Base-by-base conservation (phyloP, 1,140 invertebrate genomes). In the Brachionus koreanus region DNA sequence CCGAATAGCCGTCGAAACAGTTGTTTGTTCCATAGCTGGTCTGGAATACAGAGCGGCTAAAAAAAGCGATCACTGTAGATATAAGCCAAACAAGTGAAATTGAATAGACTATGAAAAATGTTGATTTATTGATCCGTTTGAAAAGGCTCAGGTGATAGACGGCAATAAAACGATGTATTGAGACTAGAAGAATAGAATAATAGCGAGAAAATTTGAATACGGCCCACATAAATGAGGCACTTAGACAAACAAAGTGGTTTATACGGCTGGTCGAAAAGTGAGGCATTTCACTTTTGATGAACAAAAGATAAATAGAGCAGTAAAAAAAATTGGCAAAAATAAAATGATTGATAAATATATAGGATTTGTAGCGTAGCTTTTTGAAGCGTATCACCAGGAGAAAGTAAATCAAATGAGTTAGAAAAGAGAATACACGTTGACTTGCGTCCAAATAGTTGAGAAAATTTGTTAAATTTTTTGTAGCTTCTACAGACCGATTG, bases 341-440 rank as follows among this genome's bases (percentile, higher is more conserved):
- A 74, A 74, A 74, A 74, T 74, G 69, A 23, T 74, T 74, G 9
- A 74, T 74, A 19, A 74, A 74, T 9, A 74, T 74, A 42, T 74
- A 74, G 39, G 69, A 74, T 12, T 74, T 74, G 69, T 74, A 74
- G 37, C 69, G 37, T 3, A 74, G 42, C 3, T 74, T 74, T 46
- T 74, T 74, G 25, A 42, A 74, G 39, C 43, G 39, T 6, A 74
- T 29, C 2, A 46, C 39, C 19, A 74, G 7, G 39, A 74, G 6
- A 25, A 49, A 74, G 46, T 74, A 74, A 2, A 74, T 74, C 12
- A 74, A 46, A 46, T 74, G 69, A n/a, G 69, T 74, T 13, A 74
- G 0, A 0, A 74, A 39, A 13, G 69, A 74, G 42, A 74, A 74
- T 3, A 74, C 23, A 23, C 69, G 69, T 19, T 74, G 69, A 46